A percentile compares a stretch with the other conserved stretches of the same genome.
phyloP scores from a whole-genome alignment of 1,140 invertebrate species.

The Drosophila lini region DNA sequence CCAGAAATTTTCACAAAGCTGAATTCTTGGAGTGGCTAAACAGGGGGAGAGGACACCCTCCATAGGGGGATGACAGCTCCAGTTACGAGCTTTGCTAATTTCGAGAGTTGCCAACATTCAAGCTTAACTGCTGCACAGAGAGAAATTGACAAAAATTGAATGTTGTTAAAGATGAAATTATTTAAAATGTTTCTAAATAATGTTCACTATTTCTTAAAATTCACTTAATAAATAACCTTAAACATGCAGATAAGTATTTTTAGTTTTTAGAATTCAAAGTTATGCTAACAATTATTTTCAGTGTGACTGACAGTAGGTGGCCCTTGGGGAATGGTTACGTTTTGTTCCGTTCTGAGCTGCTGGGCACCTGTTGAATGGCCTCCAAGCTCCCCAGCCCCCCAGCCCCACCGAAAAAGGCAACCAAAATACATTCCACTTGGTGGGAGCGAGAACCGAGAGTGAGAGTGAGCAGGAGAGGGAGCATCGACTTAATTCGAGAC shows the following conservation, averaged over 20 bases:
- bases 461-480: slow-evolving; percentile 7
- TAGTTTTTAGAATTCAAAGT: neutral
- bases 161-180: neutral
- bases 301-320: neutral
- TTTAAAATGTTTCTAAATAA: neutral
- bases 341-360: slow-evolving; percentile 34
- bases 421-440: slow-evolving; percentile 27
- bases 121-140: slow-evolving; percentile 30
- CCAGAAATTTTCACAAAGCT: slow-evolving; percentile 23
- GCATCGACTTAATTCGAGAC: slow-evolving; percentile 32
- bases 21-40: slow-evolving; percentile 26
- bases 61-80: neutral
- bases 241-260: neutral
- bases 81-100: slow-evolving; percentile 45
- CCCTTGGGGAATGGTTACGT: slow-evolving; percentile 24
- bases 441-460: neutral
- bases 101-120: slow-evolving; percentile 27
- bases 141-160: neutral
- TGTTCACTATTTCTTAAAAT: too few species aligned
- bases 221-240: neutral
- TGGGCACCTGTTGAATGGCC: slow-evolving; percentile 48
- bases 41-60: too few species aligned
- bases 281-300: neutral
- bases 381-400: neutral
- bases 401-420: slow-evolving; percentile 7